Evolutionary conservation across 2,888 invertebrate genomes (phyloP).

Genomic region (Unio pictorum): DNA sequence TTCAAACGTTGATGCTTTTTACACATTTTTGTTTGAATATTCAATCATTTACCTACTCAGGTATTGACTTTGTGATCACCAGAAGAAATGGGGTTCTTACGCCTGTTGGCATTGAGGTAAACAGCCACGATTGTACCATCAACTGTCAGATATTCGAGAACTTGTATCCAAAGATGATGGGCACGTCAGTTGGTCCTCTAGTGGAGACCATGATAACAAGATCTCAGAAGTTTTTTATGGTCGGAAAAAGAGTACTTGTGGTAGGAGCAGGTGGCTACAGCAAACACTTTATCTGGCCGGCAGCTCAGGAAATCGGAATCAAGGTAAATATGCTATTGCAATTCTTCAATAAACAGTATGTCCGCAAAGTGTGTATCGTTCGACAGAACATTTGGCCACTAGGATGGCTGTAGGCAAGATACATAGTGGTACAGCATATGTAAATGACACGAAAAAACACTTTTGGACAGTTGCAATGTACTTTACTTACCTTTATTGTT

Average conservation of each 20-base stretch:
- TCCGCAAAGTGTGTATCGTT: no score
- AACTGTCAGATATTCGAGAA: constrained; percentile 42
- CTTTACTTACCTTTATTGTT: no score
- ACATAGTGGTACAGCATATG: no score
- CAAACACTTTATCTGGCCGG: constrained; percentile 42
- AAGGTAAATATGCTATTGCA: constrained; percentile 23
- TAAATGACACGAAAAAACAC: no score
- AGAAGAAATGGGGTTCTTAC: constrained; percentile 16
- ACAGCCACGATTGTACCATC: constrained; percentile 52
- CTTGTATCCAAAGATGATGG: constrained; percentile 17
- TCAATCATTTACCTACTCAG: constrained; percentile 13
- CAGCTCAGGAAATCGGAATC: constrained; percentile 30
- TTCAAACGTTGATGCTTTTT: no score
- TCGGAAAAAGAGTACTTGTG: constrained; percentile 36
- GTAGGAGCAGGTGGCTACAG: constrained; percentile 49
- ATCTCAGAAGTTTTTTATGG: constrained; percentile 41
- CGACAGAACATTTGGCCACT: no score
- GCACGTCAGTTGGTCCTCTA: constrained; percentile 33
- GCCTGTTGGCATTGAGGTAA: constrained; percentile 50
- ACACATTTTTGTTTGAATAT: no score
- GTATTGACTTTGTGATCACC: constrained; percentile 43
- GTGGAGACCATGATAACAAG: constrained; percentile 45
- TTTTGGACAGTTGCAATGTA: no score
- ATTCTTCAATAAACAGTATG: no score
- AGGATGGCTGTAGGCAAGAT: no score